Evolutionary conservation across 2,888 invertebrate species (phyloP), one percentile per base, ranked within the genome.

Genomic region (Drosophila histrio): DNA sequence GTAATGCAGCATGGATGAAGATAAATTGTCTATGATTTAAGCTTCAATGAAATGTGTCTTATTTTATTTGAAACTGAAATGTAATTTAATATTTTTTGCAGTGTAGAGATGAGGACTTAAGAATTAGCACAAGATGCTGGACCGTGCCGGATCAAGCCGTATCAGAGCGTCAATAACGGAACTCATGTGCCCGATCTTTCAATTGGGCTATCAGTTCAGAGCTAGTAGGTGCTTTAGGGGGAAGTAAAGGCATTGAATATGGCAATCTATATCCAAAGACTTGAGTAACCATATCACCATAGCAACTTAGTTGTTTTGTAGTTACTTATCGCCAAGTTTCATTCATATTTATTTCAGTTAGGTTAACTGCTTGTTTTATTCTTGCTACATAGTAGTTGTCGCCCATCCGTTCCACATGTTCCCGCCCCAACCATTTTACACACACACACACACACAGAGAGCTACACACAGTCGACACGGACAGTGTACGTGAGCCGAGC

Each of bases 151-250:
- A 66, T 54, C 30, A 34, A 17, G 58, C 66, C 61, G 50, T 72
- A 74, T 74, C 73, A 52, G 50, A 53, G 43, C 60, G 17, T 34
- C 13, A 68, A 64, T 56, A 88, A 72, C 88, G 89, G 87, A 87
- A 89, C 72, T 85, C 72, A 83, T 83, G 88, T 88, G 68, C 83
- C 56, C 79, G 81, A 77, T 89, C 65, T 67, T 54, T 59, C 62
- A 73, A 68, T 70, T 72, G 82, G 81, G 76, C 75, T 88, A 87
- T 87, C 87, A 75, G 76, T 5, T 2, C 13, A 38, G 17, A 22
- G 28, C 17, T 34, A 15, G 49, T 63, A 85, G 72, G 72, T 88
- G 76, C 46, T 46, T 38, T 24, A 63, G 46, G 56, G 63, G 63
- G 66, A 65, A 57, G 64, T 50, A 46, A 57, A 49, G 56, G 53